Percentiles rank a stretch among this genome's conserved stretches.
Evolutionary conservation across 37 sponge, comb jelly and placozoan genomes (phyloP).

Genomic region (Diacarnus erythraeanus): DNA sequence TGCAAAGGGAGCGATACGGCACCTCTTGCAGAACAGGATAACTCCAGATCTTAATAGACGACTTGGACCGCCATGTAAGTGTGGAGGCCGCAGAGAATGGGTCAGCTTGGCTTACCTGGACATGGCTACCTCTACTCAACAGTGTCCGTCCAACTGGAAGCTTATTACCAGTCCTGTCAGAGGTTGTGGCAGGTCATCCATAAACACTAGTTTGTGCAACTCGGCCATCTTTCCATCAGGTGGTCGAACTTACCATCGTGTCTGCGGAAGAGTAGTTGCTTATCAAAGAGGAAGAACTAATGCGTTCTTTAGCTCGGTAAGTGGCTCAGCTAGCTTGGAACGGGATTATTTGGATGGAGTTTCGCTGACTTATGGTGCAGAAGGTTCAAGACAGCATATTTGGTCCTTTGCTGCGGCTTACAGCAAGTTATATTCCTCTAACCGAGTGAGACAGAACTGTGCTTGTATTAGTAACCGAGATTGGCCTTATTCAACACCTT

Average conservation of each 20-base stretch:
- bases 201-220: not conserved
- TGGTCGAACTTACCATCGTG: not conserved
- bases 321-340: not conserved
- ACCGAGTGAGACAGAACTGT: not conserved
- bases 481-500: not conserved
- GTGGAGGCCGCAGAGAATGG: not conserved
- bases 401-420: constrained; percentile 3
- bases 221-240: not conserved
- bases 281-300: constrained; percentile 2
- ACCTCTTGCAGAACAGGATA: not conserved
- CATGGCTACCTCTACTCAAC: not conserved
- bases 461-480: not conserved
- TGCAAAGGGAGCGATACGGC: not conserved
- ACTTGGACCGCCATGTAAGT: not conserved
- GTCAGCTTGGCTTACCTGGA: not conserved
- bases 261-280: constrained; percentile 8
- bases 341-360: constrained; percentile 7
- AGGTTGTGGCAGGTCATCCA: not conserved
- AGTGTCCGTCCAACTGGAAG: not conserved
- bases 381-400: not conserved
- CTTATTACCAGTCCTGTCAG: not conserved
- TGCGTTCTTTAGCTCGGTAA: not conserved
- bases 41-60: not conserved
- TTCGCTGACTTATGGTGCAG: constrained; percentile 6
- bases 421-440: not conserved